Percentiles rank a stretch among this genome's conserved stretches.
These are phyloP conservation scores for Paradisaea rubra DNA, from an alignment of 2,113 vertebrate species.

Conservation along the genomic window DNA sequence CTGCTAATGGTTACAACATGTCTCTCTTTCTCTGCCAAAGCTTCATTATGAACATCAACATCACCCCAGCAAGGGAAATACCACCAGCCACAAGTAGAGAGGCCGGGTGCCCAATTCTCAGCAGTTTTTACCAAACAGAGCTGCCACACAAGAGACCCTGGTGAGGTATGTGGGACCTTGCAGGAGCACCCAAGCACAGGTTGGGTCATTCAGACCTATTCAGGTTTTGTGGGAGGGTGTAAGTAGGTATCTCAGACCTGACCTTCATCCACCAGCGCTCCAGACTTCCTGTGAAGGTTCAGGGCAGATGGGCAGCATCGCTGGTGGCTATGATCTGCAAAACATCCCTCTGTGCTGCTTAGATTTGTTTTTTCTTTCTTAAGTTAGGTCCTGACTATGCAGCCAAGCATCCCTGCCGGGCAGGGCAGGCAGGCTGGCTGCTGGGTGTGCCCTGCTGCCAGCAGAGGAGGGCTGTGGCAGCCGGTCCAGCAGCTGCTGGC, in stretches of 20 bases:
- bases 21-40: slow-evolving; percentile 13
- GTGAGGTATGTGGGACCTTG: not conserved
- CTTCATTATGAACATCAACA: not conserved
- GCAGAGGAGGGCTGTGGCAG: not conserved
- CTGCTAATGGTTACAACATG: slow-evolving; percentile 27
- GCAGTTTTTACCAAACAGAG: not conserved
- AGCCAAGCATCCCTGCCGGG: not conserved
- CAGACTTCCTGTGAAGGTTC: not conserved
- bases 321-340: not conserved
- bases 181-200: not conserved
- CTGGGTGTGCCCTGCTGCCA: not conserved
- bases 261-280: fast-evolving
- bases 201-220: not conserved
- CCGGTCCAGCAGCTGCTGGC: not conserved
- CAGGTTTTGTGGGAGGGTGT: not conserved
- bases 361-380: not conserved
- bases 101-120: not conserved
- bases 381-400: not conserved
- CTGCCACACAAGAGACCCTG: not conserved
- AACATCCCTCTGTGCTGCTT: not conserved
- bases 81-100: slow-evolving; percentile 1
- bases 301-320: fast-evolving
- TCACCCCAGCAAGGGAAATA: not conserved
- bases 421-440: not conserved
- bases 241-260: not conserved